A percentile compares a stretch with the other conserved stretches of the same genome.
Evolutionary conservation across 2,113 vertebrate genomes (phyloP).

Genomic region (Echinops telfairi): DNA sequence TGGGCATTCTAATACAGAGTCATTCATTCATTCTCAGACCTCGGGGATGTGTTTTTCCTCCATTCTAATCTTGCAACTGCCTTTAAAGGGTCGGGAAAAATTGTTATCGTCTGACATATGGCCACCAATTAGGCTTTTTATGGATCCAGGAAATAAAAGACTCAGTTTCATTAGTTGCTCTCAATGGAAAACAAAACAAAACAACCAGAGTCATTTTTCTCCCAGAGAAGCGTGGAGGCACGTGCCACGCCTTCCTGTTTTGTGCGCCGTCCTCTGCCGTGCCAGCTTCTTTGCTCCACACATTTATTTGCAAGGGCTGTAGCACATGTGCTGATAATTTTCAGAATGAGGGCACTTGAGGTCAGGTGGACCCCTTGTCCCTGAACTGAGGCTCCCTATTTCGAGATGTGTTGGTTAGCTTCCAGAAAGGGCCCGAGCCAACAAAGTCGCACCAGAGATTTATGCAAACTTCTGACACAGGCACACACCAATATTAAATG

Average conservation of each 20-base stretch:
- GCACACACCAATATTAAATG: neutral
- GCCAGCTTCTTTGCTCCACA: constrained; percentile 61
- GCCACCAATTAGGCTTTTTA: constrained; percentile 69
- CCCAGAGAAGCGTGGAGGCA: constrained; percentile 67
- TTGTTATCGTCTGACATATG: constrained; percentile 53
- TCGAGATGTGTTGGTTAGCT: neutral
- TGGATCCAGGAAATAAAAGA: constrained; percentile 69
- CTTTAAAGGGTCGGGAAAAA: constrained; percentile 62
- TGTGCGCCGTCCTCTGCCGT: constrained; percentile 21
- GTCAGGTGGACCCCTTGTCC: constrained; percentile 79
- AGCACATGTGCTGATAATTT: constrained; percentile 85
- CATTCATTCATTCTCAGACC: neutral
- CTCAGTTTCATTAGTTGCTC: constrained; percentile 41
- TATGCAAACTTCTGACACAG: constrained; percentile 21
- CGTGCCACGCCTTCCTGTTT: constrained; percentile 49
- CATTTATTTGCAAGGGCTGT: constrained; percentile 75
- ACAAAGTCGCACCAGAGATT: constrained; percentile 71
- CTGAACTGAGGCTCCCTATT: constrained; percentile 55
- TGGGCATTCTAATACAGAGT: neutral
- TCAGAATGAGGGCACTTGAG: constrained; percentile 61
- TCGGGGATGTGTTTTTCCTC: neutral
- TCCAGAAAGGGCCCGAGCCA: neutral
- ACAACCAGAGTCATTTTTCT: constrained; percentile 64
- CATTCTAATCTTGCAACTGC: neutral
- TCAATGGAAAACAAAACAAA: constrained; percentile 68